Conservation (phyloP, 2,113 vertebrate genomes). For the Pyrgilauda ruficollis region DNA sequence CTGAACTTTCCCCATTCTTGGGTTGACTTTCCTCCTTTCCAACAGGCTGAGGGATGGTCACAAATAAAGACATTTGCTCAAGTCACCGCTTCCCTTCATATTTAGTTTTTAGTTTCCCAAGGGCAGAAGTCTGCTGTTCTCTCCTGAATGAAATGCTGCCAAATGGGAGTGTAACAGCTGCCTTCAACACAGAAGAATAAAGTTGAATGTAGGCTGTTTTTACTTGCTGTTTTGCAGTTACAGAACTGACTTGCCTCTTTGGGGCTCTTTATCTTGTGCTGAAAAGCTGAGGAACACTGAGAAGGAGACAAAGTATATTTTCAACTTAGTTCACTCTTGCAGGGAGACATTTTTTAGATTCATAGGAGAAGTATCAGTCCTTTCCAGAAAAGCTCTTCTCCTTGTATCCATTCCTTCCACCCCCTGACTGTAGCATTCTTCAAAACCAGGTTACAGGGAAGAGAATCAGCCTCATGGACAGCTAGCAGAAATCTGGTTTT, state of each 20-base stretch:
- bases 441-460: constrained; percentile 44
- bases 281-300: neutral
- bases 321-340: neutral
- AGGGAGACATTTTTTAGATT: neutral
- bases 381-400: neutral
- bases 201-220: neutral
- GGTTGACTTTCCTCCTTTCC: neutral
- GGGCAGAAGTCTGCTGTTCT: constrained; percentile 47
- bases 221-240: neutral
- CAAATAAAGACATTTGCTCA: constrained; percentile 47
- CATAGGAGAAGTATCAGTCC: neutral
- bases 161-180: constrained; percentile 35
- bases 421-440: neutral
- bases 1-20: constrained; percentile 46
- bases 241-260: neutral
- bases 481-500: constrained; percentile 58
- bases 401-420: neutral
- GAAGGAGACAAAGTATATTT: neutral
- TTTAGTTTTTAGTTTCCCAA: constrained; percentile 48
- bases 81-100: neutral
- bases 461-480: neutral
- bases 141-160: constrained; percentile 34
- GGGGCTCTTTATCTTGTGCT: neutral
- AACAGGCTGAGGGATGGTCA: constrained; percentile 6
- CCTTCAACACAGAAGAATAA: constrained; percentile 14